Conservation (phyloP, 2,797 vertebrate genomes). For the Oreochromis mossambicus region DNA sequence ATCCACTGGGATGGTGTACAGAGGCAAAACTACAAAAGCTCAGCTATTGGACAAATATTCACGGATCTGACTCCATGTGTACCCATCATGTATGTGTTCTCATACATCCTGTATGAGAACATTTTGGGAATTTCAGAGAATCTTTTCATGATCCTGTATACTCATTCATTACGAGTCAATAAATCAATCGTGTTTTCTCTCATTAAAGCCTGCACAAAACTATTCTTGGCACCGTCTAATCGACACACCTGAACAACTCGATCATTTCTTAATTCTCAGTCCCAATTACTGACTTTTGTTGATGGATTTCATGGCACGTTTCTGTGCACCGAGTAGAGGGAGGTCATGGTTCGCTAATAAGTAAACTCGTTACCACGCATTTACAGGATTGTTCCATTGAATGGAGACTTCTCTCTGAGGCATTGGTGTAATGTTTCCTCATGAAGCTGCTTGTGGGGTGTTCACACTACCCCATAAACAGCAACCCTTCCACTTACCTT, state of each 20-base stretch:
- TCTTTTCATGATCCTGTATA: background rate
- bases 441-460: background rate
- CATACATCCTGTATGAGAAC: background rate
- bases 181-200: background rate
- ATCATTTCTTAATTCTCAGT: background rate
- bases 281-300: conserved; percentile 19
- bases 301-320: conserved; percentile 28
- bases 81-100: background rate
- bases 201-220: background rate
- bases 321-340: background rate
- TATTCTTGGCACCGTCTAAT: conserved; percentile 14
- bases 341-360: conserved; percentile 33
- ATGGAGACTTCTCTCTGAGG: conserved; percentile 11
- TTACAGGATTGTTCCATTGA: conserved; percentile 20
- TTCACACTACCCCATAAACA: background rate
- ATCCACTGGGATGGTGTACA: background rate
- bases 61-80: background rate
- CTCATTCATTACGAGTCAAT: background rate
- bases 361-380: conserved; percentile 40
- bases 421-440: conserved; percentile 18
- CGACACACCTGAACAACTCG: conserved; percentile 24
- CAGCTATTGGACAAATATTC: background rate
- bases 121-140: background rate
- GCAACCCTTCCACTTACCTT: background rate
- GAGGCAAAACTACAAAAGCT: background rate